phyloP scores from a whole-genome alignment of 2,797 vertebrate genomes.

The Zalophus californianus region DNA sequence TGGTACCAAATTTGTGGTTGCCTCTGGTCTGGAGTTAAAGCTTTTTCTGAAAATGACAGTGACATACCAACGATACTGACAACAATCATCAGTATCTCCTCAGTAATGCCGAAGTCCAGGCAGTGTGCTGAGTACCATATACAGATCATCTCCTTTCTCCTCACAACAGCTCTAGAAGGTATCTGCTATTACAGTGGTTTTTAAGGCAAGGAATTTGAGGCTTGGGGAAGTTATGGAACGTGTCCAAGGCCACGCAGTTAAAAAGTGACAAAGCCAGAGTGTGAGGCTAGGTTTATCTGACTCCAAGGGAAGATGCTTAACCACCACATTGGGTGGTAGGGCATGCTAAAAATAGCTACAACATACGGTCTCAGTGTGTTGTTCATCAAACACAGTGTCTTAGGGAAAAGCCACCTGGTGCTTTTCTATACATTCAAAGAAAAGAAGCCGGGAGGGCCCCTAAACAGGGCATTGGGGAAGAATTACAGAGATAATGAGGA shows the following conservation, averaged over 20 bases:
- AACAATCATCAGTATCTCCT: background rate
- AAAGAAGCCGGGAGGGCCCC: background rate
- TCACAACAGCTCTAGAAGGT: background rate
- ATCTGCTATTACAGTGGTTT: background rate
- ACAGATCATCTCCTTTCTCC: background rate
- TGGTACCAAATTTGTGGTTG: background rate
- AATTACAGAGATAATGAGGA: background rate
- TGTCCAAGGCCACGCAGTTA: background rate
- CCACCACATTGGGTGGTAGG: background rate
- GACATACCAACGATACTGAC: background rate
- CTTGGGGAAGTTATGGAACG: conserved; percentile 33
- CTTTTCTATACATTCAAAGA: conserved; percentile 41
- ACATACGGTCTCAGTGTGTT: background rate
- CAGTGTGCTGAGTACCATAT: background rate
- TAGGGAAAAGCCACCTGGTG: background rate
- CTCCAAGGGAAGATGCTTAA: background rate
- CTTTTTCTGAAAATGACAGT: background rate
- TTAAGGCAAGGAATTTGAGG: conserved; percentile 39
- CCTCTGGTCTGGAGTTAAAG: background rate
- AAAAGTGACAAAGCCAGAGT: conserved; percentile 3
- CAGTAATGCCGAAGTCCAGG: background rate
- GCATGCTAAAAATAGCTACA: conserved; percentile 33
- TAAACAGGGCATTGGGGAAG: background rate
- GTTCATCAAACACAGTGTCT: background rate
- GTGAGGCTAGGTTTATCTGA: background rate